Evolutionary conservation across 2,888 invertebrate genomes (phyloP).

Genomic region (Hoplodrina blanda): DNA sequence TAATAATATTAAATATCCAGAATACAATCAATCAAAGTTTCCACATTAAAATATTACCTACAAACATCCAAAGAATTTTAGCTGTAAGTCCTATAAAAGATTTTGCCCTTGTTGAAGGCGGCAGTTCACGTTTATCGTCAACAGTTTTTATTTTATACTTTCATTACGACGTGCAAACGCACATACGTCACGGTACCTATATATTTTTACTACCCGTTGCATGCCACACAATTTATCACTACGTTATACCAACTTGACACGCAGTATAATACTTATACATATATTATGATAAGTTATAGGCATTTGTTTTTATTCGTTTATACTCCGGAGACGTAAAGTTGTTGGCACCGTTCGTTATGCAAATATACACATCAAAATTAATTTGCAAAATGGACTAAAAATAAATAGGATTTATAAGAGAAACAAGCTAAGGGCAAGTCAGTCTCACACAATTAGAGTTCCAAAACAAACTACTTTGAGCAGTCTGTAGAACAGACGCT

Average conservation of each 20-base stretch:
- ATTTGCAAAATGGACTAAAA: too few relatives aligned
- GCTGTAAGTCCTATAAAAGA: neutral
- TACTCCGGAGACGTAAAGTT: neutral
- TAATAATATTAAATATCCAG: neutral
- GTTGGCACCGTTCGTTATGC: neutral
- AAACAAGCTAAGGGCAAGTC: too few relatives aligned
- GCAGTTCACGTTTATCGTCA: constrained; percentile 6
- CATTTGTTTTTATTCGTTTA: constrained; percentile 15
- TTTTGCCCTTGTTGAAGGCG: neutral
- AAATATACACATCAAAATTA: too few relatives aligned
- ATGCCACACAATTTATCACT: constrained; percentile 45
- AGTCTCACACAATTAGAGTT: too few relatives aligned
- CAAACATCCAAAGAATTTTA: neutral
- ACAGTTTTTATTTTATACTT: constrained; percentile 19
- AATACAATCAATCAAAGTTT: too few relatives aligned
- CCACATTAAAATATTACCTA: too few relatives aligned
- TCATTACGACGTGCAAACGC: constrained; percentile 31
- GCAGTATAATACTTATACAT: constrained; percentile 26
- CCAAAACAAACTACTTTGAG: too few relatives aligned
- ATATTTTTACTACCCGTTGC: constrained; percentile 37
- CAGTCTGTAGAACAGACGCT: too few relatives aligned
- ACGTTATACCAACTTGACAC: constrained; percentile 51
- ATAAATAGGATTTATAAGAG: too few relatives aligned
- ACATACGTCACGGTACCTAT: neutral
- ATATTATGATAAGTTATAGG: neutral